Base-by-base conservation (phyloP, 2,888 invertebrate species). In the Drosophila colorata region DNA sequence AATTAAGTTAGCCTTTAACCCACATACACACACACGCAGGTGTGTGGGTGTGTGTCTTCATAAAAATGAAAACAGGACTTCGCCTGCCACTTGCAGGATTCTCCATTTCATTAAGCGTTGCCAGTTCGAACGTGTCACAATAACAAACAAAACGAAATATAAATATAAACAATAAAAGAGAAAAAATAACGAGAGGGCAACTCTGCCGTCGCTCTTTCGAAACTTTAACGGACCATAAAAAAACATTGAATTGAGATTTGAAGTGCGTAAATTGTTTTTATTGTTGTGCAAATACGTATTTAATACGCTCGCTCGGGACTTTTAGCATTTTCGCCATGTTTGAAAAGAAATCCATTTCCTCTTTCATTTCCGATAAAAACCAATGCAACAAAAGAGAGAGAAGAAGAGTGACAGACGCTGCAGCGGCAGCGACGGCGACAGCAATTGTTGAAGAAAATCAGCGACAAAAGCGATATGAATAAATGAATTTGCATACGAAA, bases 11-110 rank as follows among this genome's bases (percentile, higher is more conserved):
- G 67, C 69, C 77, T 74, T 72, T 74, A 82, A 64, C 80, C 74
- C 60, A 77, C 55, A 59, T 59, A 63, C 49, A 69, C 7, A n/a
- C 38, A 40, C 14, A 37, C 33, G 16, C 46, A 60, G 35, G 28
- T 56, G 18, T 48, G 23, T 40, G 20, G 14, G 28, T 35, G 8
- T 43, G 41, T 35, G 47, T n/a, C 44, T n/a, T 11, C 8, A 46
- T 20, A 20, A 37, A 59, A 66, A 52, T 41, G 37, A 44, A 66
- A 69, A 55, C 60, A 49, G 63, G 71, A 71, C 69, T 66, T 28
- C 52, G 64, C 35, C 65, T 61, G 74, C 52, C 71, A 81, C 76
- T 84, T 84, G 78, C 81, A 80, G 84, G 82, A 81, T 74, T 55
- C 48, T 59, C 41, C 60, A 68, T 35, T 52, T 49, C 41, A 57